Evolutionary conservation across 2,888 invertebrate species (phyloP).

Genomic region (Synanthedon formicaeformis): DNA sequence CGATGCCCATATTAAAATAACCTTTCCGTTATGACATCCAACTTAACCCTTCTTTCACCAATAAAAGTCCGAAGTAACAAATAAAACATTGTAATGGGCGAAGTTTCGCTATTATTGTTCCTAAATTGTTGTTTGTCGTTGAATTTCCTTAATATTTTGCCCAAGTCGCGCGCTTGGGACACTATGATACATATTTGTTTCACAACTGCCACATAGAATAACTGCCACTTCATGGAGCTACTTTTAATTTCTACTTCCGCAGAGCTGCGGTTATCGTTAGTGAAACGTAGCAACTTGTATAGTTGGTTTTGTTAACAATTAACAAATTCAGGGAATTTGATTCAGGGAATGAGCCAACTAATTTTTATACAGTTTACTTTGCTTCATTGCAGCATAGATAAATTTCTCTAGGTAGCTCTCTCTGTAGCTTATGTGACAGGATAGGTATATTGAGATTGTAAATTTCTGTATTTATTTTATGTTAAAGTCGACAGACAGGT

Average conservation of each 20-base stretch:
- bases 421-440: too few relatives aligned
- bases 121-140: conserved; percentile 22
- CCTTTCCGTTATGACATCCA: conserved; percentile 18
- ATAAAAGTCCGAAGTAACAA: conserved; percentile 2
- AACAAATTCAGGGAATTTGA: too few relatives aligned
- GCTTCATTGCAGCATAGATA: too few relatives aligned
- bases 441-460: too few relatives aligned
- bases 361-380: too few relatives aligned
- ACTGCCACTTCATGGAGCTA: not conserved
- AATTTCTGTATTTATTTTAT: too few relatives aligned
- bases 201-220: not conserved
- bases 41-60: not conserved
- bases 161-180: not conserved
- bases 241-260: not conserved
- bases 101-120: conserved; percentile 23
- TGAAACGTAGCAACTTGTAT: too few relatives aligned
- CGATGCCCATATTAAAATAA: conserved; percentile 10
- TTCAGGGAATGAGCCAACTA: too few relatives aligned
- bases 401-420: too few relatives aligned
- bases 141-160: conserved; percentile 3
- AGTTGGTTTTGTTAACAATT: too few relatives aligned
- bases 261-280: not conserved
- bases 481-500: too few relatives aligned
- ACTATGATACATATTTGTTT: not conserved
- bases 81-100: conserved; percentile 21